Conservation (phyloP, 1,140 invertebrate genomes). For the Rhysida immarginata region DNA sequence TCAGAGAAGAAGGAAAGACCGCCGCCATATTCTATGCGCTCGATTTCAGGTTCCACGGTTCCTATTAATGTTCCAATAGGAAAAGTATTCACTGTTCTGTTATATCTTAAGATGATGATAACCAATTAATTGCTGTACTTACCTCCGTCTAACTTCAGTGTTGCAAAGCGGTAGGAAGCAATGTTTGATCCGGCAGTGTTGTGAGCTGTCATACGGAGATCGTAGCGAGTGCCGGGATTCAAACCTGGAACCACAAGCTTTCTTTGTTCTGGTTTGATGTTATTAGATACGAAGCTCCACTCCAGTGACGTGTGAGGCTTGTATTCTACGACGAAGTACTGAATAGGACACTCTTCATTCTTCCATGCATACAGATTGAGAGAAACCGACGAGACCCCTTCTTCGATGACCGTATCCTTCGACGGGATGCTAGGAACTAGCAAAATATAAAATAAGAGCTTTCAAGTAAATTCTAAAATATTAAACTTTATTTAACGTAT, state of each 20-base stretch:
- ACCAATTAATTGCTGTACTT: not conserved
- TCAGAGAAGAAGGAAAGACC: not conserved
- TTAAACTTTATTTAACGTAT: too few relatives aligned
- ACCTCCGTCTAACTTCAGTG: slow-evolving; percentile 23
- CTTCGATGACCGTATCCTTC: slow-evolving; percentile 2
- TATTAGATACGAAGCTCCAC: slow-evolving; percentile 16
- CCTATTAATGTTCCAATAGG: too few relatives aligned
- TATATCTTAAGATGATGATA: too few relatives aligned
- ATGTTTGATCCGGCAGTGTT: slow-evolving; percentile 30
- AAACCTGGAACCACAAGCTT: slow-evolving; percentile 26
- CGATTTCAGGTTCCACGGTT: not conserved
- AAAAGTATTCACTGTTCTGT: too few relatives aligned
- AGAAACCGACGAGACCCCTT: slow-evolving; percentile 51
- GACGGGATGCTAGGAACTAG: slow-evolving; percentile 6
- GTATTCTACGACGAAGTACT: slow-evolving; percentile 73
- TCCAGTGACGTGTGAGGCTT: not conserved
- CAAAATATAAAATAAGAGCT: not conserved
- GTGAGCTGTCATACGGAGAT: slow-evolving; percentile 29
- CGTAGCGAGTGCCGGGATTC: slow-evolving; percentile 30
- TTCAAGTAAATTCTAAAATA: too few relatives aligned
- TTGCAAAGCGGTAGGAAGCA: slow-evolving; percentile 14
- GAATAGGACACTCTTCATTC: slow-evolving; percentile 73
- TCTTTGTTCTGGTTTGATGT: slow-evolving; percentile 23
- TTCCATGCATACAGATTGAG: slow-evolving; percentile 75
- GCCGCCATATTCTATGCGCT: not conserved